A percentile compares a stretch with the other conserved stretches of the same genome.
Conservation (phyloP, 2,888 invertebrate species). For the Cheilosia grossa region DNA sequence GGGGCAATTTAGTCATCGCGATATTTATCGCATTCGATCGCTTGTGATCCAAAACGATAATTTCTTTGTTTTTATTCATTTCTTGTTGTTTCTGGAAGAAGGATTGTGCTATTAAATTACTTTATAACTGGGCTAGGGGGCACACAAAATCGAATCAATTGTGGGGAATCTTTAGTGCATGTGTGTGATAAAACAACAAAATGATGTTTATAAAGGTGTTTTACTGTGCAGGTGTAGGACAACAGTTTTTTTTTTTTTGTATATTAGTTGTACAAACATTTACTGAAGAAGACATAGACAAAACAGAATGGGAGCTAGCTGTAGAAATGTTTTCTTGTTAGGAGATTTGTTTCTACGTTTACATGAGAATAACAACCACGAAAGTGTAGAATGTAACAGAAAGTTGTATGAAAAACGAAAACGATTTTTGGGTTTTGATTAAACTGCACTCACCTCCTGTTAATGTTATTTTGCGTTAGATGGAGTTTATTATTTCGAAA, state of each 20-base stretch:
- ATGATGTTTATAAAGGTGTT: constrained; percentile 30
- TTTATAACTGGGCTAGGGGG: neutral
- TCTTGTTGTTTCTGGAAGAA: constrained; percentile 90
- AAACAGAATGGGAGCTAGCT: neutral
- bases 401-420: constrained; percentile 14
- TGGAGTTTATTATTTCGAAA: constrained; percentile 42
- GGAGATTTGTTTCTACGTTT: constrained; percentile 12
- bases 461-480: constrained; percentile 68
- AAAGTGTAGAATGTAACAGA: constrained; percentile 19
- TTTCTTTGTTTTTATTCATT: constrained; percentile 93
- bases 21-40: constrained; percentile 99
- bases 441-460: constrained; percentile 74
- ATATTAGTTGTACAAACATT: constrained; percentile 11
- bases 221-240: constrained; percentile 45
- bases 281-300: constrained; percentile 9
- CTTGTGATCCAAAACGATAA: constrained; percentile 97
- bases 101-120: neutral
- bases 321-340: constrained; percentile 36
- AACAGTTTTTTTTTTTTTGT: neutral
- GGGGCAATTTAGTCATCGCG: constrained; percentile 99
- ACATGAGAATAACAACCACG: constrained; percentile 45
- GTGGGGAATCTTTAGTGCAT: constrained; percentile 60
- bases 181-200: constrained; percentile 44
- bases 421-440: constrained; percentile 13
- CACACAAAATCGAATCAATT: constrained; percentile 5